A percentile compares a stretch with the other conserved stretches of the same genome.
Conservation (phyloP, 1,140 invertebrate genomes). For the Sinonovacula constricta region DNA sequence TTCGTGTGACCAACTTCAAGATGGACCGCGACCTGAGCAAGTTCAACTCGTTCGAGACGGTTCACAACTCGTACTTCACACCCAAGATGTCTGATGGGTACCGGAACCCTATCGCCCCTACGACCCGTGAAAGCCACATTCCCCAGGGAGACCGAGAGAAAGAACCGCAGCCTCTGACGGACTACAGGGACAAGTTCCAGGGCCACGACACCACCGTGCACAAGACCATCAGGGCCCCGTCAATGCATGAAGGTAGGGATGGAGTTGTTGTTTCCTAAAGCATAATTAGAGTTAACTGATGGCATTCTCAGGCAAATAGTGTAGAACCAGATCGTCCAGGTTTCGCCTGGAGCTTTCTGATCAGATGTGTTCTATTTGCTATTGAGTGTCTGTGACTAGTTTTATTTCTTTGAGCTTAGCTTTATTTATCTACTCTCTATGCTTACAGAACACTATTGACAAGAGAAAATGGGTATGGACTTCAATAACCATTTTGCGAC, state of each 20-base stretch:
- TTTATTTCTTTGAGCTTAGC: too few species aligned
- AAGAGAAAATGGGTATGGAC: too few species aligned
- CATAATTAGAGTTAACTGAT: too few species aligned
- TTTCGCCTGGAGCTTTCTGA: too few species aligned
- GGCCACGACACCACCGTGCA: slow-evolving; percentile 66
- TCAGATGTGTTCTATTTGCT: too few species aligned
- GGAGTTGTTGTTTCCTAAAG: too few species aligned
- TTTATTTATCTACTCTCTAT: too few species aligned
- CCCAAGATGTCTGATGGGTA: slow-evolving; percentile 63
- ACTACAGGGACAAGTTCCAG: slow-evolving; percentile 66
- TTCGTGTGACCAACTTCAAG: slow-evolving; percentile 73
- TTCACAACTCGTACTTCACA: slow-evolving; percentile 67
- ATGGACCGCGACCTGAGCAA: slow-evolving; percentile 72
- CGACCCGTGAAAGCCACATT: slow-evolving; percentile 55
- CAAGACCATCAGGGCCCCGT: slow-evolving; percentile 61
- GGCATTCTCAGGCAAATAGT: too few species aligned
- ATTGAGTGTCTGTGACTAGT: too few species aligned
- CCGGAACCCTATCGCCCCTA: slow-evolving; percentile 20
- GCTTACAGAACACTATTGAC: too few species aligned
- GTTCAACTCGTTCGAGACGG: slow-evolving; percentile 67
- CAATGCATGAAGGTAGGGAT: slow-evolving; percentile 71
- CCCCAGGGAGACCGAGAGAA: slow-evolving; percentile 70
- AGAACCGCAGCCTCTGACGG: slow-evolving; percentile 64
- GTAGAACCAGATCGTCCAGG: too few species aligned
- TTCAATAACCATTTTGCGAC: too few species aligned